Conservation (phyloP, 2,113 vertebrate genomes). For the Corythaixoides concolor region DNA sequence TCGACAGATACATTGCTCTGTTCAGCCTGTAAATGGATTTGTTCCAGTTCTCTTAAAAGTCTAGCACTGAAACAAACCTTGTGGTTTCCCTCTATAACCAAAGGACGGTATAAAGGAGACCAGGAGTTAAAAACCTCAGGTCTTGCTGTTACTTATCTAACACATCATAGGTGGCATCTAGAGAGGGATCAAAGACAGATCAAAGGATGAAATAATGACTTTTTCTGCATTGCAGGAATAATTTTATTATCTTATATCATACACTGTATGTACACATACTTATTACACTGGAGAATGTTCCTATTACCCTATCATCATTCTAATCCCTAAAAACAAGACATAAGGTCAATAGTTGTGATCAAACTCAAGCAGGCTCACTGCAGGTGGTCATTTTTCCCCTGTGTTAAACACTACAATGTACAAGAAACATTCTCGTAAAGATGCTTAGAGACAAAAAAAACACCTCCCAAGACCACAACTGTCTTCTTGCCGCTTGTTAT, state of each 20-base stretch:
- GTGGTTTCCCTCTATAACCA: neutral
- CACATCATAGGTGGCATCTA: rapidly evolving
- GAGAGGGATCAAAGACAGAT: neutral
- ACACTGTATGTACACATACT: rapidly evolving
- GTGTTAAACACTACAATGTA: neutral
- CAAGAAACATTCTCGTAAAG: neutral
- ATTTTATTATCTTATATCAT: neutral
- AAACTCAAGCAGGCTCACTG: neutral
- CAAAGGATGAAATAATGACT: neutral
- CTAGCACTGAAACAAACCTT: neutral
- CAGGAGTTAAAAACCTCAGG: neutral
- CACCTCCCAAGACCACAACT: neutral
- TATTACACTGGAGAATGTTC: neutral
- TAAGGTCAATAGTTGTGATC: neutral
- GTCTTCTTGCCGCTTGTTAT: neutral
- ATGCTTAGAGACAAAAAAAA: neutral
- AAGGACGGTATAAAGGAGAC: neutral
- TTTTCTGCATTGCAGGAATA: neutral
- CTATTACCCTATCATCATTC: neutral
- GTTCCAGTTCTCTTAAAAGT: neutral
- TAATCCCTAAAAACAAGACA: neutral
- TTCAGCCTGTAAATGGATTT: neutral
- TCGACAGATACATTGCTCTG: neutral
- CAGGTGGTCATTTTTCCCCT: neutral
- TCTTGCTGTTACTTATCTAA: neutral